These are phyloP conservation scores for Paraescarpia echinospica DNA, from an alignment of 1,140 invertebrate species.

Conservation along the genomic window DNA sequence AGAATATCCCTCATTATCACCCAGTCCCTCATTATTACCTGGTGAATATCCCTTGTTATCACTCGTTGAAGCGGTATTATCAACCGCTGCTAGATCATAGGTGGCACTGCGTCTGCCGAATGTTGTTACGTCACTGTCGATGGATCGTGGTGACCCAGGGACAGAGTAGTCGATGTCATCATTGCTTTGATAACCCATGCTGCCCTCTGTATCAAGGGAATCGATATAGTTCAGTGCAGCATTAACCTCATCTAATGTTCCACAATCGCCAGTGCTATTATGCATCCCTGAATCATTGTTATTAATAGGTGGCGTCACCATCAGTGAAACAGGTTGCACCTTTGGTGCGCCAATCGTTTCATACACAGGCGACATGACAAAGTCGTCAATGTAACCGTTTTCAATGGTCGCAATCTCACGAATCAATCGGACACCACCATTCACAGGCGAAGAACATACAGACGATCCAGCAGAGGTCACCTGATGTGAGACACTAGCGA, in stretches of 20 bases:
- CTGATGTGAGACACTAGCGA: not conserved
- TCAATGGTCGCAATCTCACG: not conserved
- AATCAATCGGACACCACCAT: not conserved
- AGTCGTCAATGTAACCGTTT: not conserved
- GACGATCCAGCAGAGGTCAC: not conserved
- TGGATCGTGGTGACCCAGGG: not conserved
- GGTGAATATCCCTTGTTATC: too few relatives aligned
- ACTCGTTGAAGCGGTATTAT: not conserved
- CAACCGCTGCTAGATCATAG: not conserved
- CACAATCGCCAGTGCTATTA: not conserved
- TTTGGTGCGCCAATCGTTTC: not conserved
- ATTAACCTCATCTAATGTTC: not conserved
- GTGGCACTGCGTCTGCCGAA: not conserved
- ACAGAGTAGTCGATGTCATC: constrained; percentile 4
- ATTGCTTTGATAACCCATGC: not conserved
- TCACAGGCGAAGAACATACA: not conserved
- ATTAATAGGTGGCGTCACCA: not conserved
- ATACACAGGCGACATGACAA: not conserved
- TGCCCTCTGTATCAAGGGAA: constrained; percentile 1
- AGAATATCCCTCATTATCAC: not conserved
- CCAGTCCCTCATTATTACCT: not conserved
- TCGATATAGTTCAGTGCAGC: not conserved
- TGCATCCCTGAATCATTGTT: not conserved
- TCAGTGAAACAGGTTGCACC: not conserved
- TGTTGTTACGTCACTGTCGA: not conserved